Conservation (phyloP, 2,888 invertebrate genomes). For the Ophion costatus region DNA sequence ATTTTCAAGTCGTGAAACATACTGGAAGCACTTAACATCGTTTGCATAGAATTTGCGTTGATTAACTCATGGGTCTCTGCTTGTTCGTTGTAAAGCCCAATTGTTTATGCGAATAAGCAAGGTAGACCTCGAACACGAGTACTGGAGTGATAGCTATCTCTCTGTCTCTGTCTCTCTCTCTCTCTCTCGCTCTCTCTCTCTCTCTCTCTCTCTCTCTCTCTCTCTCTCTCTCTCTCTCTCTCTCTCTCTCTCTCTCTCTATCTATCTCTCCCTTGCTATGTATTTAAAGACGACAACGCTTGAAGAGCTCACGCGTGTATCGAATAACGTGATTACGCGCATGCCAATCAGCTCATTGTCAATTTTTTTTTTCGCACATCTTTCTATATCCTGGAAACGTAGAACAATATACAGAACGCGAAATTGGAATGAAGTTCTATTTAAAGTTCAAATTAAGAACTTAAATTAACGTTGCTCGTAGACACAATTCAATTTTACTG, state of each 20-base stretch:
- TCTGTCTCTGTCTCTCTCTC: neutral
- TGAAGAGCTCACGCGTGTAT: neutral
- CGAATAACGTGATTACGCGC: neutral
- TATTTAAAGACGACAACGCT: neutral
- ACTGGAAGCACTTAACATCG: neutral
- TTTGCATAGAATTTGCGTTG: slow-evolving; percentile 3
- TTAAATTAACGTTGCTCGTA: no score
- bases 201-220: neutral
- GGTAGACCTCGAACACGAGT: neutral
- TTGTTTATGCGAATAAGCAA: slow-evolving; percentile 9
- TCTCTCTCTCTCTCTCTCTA: neutral
- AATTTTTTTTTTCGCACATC: neutral
- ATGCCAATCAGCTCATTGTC: neutral
- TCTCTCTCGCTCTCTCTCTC: neutral
- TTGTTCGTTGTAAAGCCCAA: slow-evolving; percentile 2
- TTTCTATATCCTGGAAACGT: neutral
- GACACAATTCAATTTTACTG: no score
- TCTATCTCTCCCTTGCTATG: neutral
- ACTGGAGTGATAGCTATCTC: neutral
- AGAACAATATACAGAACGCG: neutral
- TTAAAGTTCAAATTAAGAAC: no score
- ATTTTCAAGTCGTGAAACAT: neutral
- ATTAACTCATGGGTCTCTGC: neutral
- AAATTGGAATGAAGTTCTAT: neutral
- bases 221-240: neutral